Evolutionary conservation across 2,888 invertebrate species (phyloP).

Genomic region (Dryadula phaetusa): DNA sequence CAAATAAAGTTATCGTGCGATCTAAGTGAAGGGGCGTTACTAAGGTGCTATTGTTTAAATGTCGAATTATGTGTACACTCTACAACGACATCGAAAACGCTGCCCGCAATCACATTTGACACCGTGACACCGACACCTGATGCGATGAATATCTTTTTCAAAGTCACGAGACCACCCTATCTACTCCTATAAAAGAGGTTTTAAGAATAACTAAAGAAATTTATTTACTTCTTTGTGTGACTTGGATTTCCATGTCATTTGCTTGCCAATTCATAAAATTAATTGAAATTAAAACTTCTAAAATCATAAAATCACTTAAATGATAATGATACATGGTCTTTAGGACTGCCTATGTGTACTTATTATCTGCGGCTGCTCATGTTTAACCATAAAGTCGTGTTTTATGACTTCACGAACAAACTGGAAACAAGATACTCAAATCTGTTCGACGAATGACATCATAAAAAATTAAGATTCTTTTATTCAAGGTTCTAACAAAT

Average conservation of each 20-base stretch:
- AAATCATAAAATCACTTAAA: conserved; percentile 18
- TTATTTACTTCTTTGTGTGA: too few species aligned
- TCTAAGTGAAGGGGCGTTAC: conserved; percentile 60
- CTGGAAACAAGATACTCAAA: conserved; percentile 39
- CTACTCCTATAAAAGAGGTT: conserved; percentile 49
- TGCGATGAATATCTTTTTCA: conserved; percentile 65
- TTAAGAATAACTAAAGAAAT: background rate
- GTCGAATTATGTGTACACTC: conserved; percentile 79
- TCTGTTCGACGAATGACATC: conserved; percentile 33
- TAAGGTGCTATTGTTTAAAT: conserved; percentile 66
- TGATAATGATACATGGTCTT: conserved; percentile 24
- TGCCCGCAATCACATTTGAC: conserved; percentile 58
- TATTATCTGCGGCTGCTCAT: conserved; percentile 34
- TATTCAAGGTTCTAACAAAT: conserved; percentile 19
- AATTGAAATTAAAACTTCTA: conserved; percentile 1
- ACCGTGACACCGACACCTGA: conserved; percentile 61
- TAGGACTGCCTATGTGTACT: conserved; percentile 25
- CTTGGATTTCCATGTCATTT: too few species aligned
- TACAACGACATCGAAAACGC: conserved; percentile 61
- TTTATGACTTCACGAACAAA: conserved; percentile 38
- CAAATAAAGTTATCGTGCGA: conserved; percentile 56
- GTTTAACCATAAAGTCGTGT: conserved; percentile 34
- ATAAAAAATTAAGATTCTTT: conserved; percentile 24
- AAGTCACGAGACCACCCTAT: conserved; percentile 60
- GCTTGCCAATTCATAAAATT: conserved; percentile 25